Evolutionary conservation across 2,888 invertebrate genomes (phyloP).

Genomic region (Drosophila nigricruria): DNA sequence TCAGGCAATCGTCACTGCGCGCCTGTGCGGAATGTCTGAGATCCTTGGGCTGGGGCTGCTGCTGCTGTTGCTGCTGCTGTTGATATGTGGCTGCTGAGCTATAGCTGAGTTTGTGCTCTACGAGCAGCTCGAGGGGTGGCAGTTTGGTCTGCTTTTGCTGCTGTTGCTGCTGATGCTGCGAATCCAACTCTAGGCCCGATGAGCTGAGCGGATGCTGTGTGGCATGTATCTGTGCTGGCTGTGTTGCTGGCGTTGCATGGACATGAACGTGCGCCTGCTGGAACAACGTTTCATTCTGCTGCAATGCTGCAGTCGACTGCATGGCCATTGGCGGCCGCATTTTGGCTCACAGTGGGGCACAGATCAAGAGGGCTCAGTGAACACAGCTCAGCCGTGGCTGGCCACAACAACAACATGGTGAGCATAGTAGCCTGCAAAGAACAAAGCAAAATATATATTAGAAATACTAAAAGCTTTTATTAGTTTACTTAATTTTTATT

Average conservation of each 20-base stretch:
- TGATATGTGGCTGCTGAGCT: slow-evolving; percentile 66
- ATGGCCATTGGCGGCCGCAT: slow-evolving; percentile 82
- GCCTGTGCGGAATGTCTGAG: slow-evolving; percentile 36
- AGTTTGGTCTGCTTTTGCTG: slow-evolving; percentile 56
- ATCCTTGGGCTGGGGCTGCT: slow-evolving; percentile 34
- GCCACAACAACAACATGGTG: slow-evolving; percentile 64
- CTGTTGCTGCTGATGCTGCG: slow-evolving; percentile 38
- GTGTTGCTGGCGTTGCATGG: slow-evolving; percentile 45
- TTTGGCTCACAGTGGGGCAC: slow-evolving; percentile 44
- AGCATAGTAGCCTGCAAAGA: slow-evolving; percentile 45
- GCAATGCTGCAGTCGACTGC: slow-evolving; percentile 79
- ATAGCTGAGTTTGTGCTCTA: slow-evolving; percentile 81
- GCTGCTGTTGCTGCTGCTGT: slow-evolving; percentile 32
- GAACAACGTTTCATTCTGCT: slow-evolving; percentile 74
- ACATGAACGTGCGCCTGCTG: slow-evolving; percentile 49
- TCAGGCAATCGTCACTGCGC: slow-evolving; percentile 67
- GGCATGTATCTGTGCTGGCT: slow-evolving; percentile 19
- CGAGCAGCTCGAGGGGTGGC: slow-evolving; percentile 76
- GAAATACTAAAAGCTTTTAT: neutral
- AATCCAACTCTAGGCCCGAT: slow-evolving; percentile 25
- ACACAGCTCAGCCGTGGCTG: slow-evolving; percentile 66
- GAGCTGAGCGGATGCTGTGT: slow-evolving; percentile 22
- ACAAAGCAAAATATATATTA: neutral
- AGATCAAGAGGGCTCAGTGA: neutral
- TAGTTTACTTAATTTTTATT: neutral